Evolutionary conservation across 2,113 vertebrate species (phyloP), one percentile per base, ranked within the genome.

Genomic region (Cnemophilus loriae): DNA sequence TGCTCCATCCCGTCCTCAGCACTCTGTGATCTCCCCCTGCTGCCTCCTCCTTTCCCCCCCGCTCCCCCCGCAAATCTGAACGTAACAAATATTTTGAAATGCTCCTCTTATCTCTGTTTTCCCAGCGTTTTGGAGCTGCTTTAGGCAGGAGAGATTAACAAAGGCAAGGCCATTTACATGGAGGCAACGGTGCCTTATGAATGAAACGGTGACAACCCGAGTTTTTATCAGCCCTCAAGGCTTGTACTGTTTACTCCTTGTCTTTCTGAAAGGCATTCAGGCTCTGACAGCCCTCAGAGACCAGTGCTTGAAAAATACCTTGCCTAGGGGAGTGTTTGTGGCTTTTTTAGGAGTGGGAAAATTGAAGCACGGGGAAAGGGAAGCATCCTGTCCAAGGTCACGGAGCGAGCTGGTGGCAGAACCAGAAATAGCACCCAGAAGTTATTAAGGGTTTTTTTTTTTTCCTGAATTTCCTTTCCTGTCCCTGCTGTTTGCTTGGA

Each of bases 401-500:
- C 10, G 3, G 92, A 64, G 91, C 23, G 63, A 96, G 91, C 95
- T 90, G 97, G 90, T 95, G 77, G 88, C 86, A 33, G 30, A 18
- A 68, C 95, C 91, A 97, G 94, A 97, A 97, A 87, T 96, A 77
- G 64, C 96, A 90, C 94, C 96, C 96, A 97, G 95, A 96, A 97
- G 80, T 89, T 88, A 86, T 59, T 90, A 55, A 63, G 47, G 9
- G 2, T 41, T 68, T 21, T 44, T 22, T 19, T 83, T 94, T 96
- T 95, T 80, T 69, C 52, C 80, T 94, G 83, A 65, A 56, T 95
- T 97, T 92, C 95, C 97, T 97, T 97, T 97, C 96, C 97, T 96
- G 96, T 95, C 93, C 14, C 89, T 9, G 52, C 95, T 95, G 79
- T 97, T 98, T 98, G 95, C 98, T 80, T 98, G 96, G 98, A 87